Conservation (phyloP, 2,113 vertebrate species). For the Gnathonemus echidnorhynchus region DNA sequence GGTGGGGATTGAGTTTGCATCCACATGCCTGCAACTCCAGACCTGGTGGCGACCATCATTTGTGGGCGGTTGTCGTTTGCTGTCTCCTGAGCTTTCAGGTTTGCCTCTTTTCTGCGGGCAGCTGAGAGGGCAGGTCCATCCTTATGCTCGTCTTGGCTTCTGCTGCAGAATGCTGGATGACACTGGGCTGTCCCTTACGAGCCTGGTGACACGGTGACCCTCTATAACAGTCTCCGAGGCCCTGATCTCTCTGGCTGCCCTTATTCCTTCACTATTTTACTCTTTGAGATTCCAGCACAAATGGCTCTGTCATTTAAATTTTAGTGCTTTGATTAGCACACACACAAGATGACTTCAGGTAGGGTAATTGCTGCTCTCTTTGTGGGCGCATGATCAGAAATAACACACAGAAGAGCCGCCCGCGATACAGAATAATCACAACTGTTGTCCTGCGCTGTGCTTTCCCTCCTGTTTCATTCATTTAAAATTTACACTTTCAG, state of each 20-base stretch:
- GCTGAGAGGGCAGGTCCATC: neutral
- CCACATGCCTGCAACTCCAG: neutral
- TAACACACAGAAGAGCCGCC: neutral
- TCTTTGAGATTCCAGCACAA: neutral
- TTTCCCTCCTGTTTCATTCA: neutral
- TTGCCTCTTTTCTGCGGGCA: neutral
- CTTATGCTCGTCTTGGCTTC: neutral
- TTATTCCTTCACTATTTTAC: neutral
- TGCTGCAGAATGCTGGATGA: slow-evolving; percentile 14
- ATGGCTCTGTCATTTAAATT: neutral
- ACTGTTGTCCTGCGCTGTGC: neutral
- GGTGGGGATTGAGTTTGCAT: neutral
- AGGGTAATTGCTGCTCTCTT: neutral
- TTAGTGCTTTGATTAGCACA: neutral
- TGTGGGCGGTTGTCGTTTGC: neutral
- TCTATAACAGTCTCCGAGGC: neutral
- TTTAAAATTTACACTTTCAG: neutral
- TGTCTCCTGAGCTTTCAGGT: neutral
- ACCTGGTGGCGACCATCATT: neutral
- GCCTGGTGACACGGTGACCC: neutral
- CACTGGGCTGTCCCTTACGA: slow-evolving; percentile 8
- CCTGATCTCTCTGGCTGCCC: neutral
- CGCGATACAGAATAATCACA: neutral
- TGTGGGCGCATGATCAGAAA: neutral
- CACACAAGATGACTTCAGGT: neutral